Evolutionary conservation across 2,888 invertebrate genomes (phyloP).

Genomic region (Incurvaria masculella): DNA sequence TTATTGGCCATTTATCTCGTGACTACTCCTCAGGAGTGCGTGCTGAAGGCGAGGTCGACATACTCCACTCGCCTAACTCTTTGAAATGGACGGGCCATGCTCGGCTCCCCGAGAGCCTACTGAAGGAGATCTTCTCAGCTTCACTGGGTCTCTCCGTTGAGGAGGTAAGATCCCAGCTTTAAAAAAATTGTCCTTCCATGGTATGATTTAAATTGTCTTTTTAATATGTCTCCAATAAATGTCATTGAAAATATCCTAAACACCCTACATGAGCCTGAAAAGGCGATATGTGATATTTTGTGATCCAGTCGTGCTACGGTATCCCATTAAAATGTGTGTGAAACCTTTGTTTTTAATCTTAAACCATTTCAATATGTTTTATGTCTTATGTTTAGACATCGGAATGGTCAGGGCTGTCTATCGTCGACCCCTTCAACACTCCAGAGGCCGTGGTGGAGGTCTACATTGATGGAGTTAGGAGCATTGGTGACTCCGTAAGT

Average conservation of each 20-base stretch:
- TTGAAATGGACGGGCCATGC: conserved; percentile 66
- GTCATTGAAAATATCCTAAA: no score
- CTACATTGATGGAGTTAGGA: conserved; percentile 65
- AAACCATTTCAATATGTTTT: conserved; percentile 1
- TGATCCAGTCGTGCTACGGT: no score
- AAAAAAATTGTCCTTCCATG: no score
- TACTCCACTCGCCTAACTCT: conserved; percentile 67
- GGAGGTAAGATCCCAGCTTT: no score
- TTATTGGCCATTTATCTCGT: background rate
- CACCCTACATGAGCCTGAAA: no score
- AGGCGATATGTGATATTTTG: no score
- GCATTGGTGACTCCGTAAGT: conserved; percentile 44
- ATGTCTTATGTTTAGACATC: conserved; percentile 41
- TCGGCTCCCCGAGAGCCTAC: conserved; percentile 57
- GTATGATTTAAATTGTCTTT: no score
- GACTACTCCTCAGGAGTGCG: conserved; percentile 38
- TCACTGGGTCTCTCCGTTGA: conserved; percentile 70
- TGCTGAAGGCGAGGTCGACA: conserved; percentile 63
- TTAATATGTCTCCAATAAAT: no score
- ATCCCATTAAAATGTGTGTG: no score
- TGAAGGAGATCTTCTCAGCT: conserved; percentile 71
- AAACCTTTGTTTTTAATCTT: no score
- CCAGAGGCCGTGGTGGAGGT: conserved; percentile 70
- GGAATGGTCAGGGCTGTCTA: conserved; percentile 66
- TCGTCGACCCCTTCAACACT: conserved; percentile 67